Percentiles rank a stretch among this genome's conserved stretches.
phyloP scores from a whole-genome alignment of 2,888 invertebrate species.

The Rhyacophila evoluta region DNA sequence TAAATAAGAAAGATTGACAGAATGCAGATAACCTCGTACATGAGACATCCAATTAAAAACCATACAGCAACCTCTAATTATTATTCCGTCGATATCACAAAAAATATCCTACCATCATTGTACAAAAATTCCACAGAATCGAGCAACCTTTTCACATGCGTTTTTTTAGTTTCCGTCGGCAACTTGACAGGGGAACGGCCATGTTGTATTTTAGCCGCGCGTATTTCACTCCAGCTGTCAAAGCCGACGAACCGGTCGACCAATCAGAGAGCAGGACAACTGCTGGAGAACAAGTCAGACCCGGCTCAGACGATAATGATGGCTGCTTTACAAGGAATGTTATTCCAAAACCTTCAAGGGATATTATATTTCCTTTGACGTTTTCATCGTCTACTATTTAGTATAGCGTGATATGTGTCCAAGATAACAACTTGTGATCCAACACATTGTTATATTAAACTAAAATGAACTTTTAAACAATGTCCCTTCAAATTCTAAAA shows the following conservation, averaged over 20 bases:
- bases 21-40: no score
- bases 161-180: slow-evolving; percentile 43
- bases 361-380: no score
- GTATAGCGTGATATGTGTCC: no score
- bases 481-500: no score
- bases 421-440: no score
- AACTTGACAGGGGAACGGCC: slow-evolving; percentile 6
- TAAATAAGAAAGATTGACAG: no score
- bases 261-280: slow-evolving; percentile 25
- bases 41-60: not conserved
- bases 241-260: slow-evolving; percentile 23
- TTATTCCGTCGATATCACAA: not conserved
- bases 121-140: not conserved
- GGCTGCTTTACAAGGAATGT: not conserved
- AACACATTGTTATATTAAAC: no score
- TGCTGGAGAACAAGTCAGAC: not conserved
- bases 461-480: no score
- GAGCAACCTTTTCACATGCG: not conserved
- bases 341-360: no score
- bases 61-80: not conserved
- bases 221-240: slow-evolving; percentile 48
- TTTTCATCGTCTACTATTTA: no score
- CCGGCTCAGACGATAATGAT: slow-evolving; percentile 2
- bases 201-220: slow-evolving; percentile 15
- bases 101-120: not conserved